These are phyloP conservation scores for Drosophila rellima DNA, from an alignment of 2,888 invertebrate species.

Conservation along the genomic window DNA sequence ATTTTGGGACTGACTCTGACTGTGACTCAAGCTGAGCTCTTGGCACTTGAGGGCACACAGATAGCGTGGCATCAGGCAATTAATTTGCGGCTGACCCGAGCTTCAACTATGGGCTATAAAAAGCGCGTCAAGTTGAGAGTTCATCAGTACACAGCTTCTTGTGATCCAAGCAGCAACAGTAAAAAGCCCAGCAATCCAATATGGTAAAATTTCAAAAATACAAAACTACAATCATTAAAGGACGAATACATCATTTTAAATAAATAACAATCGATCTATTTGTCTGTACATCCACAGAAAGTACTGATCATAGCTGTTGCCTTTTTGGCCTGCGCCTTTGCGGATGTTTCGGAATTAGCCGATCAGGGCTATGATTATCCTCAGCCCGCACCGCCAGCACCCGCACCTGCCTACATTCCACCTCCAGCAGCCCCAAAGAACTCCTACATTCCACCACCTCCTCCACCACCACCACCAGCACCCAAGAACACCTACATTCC, in stretches of 20 bases:
- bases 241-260: not conserved
- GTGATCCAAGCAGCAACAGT: conserved; percentile 64
- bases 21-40: conserved; percentile 21
- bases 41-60: conserved; percentile 58
- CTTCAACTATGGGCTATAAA: conserved; percentile 64
- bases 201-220: conserved; percentile 48
- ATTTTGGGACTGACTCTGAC: conserved; percentile 1
- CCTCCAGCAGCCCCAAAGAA: conserved; percentile 43
- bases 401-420: conserved; percentile 44
- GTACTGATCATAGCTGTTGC: conserved; percentile 68
- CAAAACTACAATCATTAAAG: conserved; percentile 13
- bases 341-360: conserved; percentile 69
- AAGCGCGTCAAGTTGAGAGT: conserved; percentile 55
- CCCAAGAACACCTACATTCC: conserved; percentile 52
- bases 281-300: conserved; percentile 56
- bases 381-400: conserved; percentile 60
- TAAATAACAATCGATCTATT: not conserved
- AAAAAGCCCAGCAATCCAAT: conserved; percentile 24
- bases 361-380: conserved; percentile 71
- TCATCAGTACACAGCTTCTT: conserved; percentile 67
- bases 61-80: conserved; percentile 64
- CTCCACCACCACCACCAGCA: conserved; percentile 49
- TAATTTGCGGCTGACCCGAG: conserved; percentile 68
- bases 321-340: conserved; percentile 75
- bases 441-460: conserved; percentile 60